Conservation (phyloP, 2,888 invertebrate genomes). For the Pyrrhia umbra region DNA sequence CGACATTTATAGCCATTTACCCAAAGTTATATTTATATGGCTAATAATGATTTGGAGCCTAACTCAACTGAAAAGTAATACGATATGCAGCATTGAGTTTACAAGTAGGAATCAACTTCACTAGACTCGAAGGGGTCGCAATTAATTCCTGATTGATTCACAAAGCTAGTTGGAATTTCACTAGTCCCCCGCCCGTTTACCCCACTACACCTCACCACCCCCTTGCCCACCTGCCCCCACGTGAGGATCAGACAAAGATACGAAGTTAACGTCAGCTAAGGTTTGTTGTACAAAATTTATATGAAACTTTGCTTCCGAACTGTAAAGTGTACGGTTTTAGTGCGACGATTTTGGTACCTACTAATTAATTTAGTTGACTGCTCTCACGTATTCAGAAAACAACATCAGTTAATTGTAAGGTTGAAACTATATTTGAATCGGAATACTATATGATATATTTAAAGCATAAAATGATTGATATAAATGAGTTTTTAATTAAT, state of each 20-base stretch:
- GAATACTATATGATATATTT: no score
- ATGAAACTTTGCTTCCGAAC: conserved; percentile 83
- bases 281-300: conserved; percentile 87
- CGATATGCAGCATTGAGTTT: conserved; percentile 60
- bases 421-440: no score
- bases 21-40: neutral
- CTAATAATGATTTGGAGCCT: conserved; percentile 18
- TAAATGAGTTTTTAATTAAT: neutral
- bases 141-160: conserved; percentile 88
- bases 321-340: conserved; percentile 64
- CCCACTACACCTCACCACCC: conserved; percentile 44
- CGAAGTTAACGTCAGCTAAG: conserved; percentile 86
- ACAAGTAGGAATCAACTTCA: conserved; percentile 72
- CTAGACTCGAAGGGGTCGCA: conserved; percentile 77
- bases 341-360: conserved; percentile 62
- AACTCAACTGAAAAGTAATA: conserved; percentile 55
- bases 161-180: conserved; percentile 84
- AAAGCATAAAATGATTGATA: neutral
- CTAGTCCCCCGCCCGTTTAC: conserved; percentile 60
- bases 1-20: neutral
- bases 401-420: no score
- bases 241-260: conserved; percentile 87
- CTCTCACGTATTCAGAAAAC: no score
- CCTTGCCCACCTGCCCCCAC: conserved; percentile 72
- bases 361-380: neutral